phyloP scores from a whole-genome alignment of 2,797 vertebrate species.

The Allobates femoralis region DNA sequence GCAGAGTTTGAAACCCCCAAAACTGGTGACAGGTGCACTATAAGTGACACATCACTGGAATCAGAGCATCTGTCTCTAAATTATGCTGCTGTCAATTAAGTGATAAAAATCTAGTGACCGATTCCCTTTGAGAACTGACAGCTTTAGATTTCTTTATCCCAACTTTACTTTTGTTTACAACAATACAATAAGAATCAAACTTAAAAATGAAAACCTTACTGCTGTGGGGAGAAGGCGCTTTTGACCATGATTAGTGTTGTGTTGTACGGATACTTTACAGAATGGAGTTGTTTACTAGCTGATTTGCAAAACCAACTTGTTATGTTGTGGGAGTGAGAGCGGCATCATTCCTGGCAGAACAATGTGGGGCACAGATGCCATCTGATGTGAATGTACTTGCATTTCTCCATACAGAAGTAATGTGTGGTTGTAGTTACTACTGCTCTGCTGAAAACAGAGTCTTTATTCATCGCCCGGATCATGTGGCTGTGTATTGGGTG shows the following conservation, averaged over 20 bases:
- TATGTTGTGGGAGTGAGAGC: conserved; percentile 1
- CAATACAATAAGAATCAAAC: no score
- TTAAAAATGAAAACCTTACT: background rate
- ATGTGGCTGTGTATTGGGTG: conserved; percentile 29
- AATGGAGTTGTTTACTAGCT: background rate
- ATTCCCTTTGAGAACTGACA: no score
- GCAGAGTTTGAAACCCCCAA: no score
- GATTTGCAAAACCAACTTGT: background rate
- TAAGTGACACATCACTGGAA: no score
- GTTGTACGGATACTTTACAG: background rate
- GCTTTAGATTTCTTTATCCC: no score
- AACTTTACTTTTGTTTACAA: no score
- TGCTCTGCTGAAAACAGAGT: conserved; percentile 1
- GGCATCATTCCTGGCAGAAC: background rate
- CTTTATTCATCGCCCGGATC: background rate
- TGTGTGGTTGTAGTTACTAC: background rate
- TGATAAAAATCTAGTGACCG: no score
- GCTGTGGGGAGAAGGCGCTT: no score
- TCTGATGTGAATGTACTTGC: background rate
- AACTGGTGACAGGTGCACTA: no score
- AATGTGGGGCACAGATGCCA: conserved; percentile 1
- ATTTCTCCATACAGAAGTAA: background rate
- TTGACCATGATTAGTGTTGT: background rate
- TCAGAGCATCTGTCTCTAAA: no score
- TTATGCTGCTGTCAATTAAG: no score